Evolutionary conservation across 2,797 vertebrate genomes (phyloP), one percentile per base, ranked within the genome.

Genomic region (Cetoscarus ocellatus): DNA sequence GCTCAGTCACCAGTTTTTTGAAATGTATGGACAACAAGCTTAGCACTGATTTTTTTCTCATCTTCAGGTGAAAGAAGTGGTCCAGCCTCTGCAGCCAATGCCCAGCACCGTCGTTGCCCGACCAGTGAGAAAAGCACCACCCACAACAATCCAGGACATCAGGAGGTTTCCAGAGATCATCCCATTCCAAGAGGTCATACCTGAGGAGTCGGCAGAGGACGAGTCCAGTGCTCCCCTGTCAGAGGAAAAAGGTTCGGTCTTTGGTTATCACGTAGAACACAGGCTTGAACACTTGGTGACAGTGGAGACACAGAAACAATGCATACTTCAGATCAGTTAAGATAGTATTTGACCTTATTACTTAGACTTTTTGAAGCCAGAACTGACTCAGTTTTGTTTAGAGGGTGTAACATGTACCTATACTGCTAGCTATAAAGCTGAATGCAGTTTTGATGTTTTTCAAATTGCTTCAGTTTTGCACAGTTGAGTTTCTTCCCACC

Each of bases 111-210:
- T 85, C 1, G 61, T 93, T 36, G 90, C 91, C 67, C 84, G 91
- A 72, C 92, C 92, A 8, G 87, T 90, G 38, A 92, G 91, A 72
- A 92, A 69, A 77, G 81, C 91, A 82, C 88, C 88, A 7, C 87
- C 91, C 36, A 84, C 87, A 39, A 61, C 81, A 3, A 84, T 92
- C 62, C 85, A 90, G 1, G 87, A 88, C 17, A 73, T 93, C 18
- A 81, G 81, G 73, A 73, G 64, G 40, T 84, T 90, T 73, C 91
- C 91, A 74, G 91, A 93, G 66, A 86, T 93, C 61, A 75, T 90
- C 48, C 91, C 91, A 0, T 69, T 92, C 40, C 91, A 87, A 53
- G 91, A 93, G 56, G 80, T 79, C 12, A 93, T 91, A 73, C 54
- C 34, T 18, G 91, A 93, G 55, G 91, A 92, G 58, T 70, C 62